phyloP scores from a whole-genome alignment of 2,888 invertebrate species.

The Troilus luridus region DNA sequence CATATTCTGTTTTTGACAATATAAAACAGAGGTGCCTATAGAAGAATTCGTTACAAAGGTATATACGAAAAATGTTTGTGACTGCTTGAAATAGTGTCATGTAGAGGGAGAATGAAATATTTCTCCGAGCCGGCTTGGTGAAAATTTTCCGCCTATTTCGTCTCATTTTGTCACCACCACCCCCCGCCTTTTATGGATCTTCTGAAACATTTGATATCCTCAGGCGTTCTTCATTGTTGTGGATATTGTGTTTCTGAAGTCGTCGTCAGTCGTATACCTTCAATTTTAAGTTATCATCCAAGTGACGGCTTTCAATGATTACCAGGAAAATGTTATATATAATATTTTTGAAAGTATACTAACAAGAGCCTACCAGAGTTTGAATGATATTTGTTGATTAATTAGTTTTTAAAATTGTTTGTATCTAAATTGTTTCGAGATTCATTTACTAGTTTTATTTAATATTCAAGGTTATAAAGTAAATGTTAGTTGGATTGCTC shows the following conservation, averaged over 20 bases:
- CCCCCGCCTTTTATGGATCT: background rate
- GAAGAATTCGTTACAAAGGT: background rate
- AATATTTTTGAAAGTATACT: too few species aligned
- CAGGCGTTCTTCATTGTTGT: background rate
- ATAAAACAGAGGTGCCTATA: background rate
- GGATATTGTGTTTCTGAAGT: background rate
- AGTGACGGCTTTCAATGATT: background rate
- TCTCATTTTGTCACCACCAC: background rate
- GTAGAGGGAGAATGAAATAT: background rate
- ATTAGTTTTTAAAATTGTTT: too few species aligned
- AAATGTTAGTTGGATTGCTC: too few species aligned
- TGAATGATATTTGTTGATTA: too few species aligned
- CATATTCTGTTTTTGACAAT: background rate
- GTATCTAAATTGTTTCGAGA: too few species aligned
- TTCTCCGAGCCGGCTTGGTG: background rate
- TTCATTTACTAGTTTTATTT: too few species aligned
- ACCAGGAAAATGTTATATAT: too few species aligned
- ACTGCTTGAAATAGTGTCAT: background rate
- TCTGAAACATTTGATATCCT: background rate
- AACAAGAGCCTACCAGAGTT: too few species aligned
- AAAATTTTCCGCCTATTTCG: conserved; percentile 14
- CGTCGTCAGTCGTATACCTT: background rate
- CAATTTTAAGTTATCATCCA: background rate
- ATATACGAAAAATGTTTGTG: background rate
- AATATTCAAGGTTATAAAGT: too few species aligned